Evolutionary conservation across 2,888 invertebrate species (phyloP).

Genomic region (Flabesymbios commensalis): DNA sequence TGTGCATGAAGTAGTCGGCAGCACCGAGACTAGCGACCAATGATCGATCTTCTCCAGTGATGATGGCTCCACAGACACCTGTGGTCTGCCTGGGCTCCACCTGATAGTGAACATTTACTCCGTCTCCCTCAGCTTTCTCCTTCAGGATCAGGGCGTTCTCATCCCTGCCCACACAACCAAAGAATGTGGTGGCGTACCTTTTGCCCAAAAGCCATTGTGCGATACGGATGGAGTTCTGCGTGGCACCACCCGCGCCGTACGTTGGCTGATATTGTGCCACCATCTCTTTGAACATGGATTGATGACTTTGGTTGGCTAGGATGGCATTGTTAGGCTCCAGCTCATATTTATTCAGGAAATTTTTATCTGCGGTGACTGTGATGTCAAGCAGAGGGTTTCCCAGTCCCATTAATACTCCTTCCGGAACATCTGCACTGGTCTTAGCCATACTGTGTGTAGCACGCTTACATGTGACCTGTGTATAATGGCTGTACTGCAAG

Average conservation of each 20-base stretch:
- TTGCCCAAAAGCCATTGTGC: constrained; percentile 88
- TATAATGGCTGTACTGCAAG: too few species aligned
- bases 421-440: constrained; percentile 44
- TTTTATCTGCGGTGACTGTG: constrained; percentile 76
- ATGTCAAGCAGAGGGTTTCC: constrained; percentile 97
- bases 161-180: constrained; percentile 93
- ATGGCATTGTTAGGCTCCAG: constrained; percentile 91
- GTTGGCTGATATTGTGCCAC: background rate
- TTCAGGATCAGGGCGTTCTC: constrained; percentile 81
- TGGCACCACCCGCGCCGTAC: constrained; percentile 73
- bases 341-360: constrained; percentile 82
- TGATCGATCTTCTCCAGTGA: constrained; percentile 80
- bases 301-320: constrained; percentile 85
- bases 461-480: too few species aligned
- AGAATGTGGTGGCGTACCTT: constrained; percentile 81
- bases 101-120: constrained; percentile 72
- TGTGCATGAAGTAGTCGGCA: constrained; percentile 84
- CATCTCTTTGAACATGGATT: constrained; percentile 62
- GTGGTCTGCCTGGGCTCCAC: constrained; percentile 76
- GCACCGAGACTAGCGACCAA: constrained; percentile 96
- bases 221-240: constrained; percentile 89
- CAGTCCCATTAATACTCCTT: constrained; percentile 84
- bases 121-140: constrained; percentile 76
- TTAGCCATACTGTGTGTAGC: background rate
- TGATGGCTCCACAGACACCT: constrained; percentile 93